Base-by-base conservation (phyloP, 2,113 vertebrate species). In the Scalopus aquaticus region DNA sequence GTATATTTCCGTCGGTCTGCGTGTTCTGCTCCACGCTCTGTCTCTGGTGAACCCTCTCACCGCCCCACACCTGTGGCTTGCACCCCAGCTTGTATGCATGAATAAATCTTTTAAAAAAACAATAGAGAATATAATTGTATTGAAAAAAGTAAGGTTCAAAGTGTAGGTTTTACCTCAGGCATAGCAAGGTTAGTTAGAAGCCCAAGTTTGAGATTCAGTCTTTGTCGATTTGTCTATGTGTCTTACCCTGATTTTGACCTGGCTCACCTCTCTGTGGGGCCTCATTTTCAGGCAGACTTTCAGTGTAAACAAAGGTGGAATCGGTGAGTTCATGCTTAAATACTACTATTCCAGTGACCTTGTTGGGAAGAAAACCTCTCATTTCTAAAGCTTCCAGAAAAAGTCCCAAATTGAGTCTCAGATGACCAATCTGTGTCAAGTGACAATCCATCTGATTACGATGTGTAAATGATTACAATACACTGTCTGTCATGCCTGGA, bases 401-500 rank as follows among this genome's bases (percentile, higher is more conserved):
- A 72, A 64, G 2, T 76, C 8, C 44, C 87, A 12, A 44, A 54
- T 32, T 84, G 39, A 69, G 3, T 56, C 72, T 85, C 11, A 60
- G 3, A 76, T 15, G 13, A 49, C 13, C 7, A 64, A 19, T 76
- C 20, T 76, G 44, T 73, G 9, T 60, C 17, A 56, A 10, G 3
- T 46, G 24, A 77, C 22, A 69, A n/a, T 19, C 9, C 19, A 42
- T 10, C 37, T 39, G 6, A 22, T 39, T 10, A 30, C 2, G 72
- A 5, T 49, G 11, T 58, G 22, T 9, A 86, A 13, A 7, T 24
- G 0, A 26, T 20, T 78, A 6, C 15, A 11, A 37, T 28, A 8
- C 0, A 17, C 11, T 6, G 6, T 8, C 28, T 5, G 1, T 1
- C 8, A 9, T 8, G 26, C 12, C 42, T 58, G 32, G 19, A 46